phyloP scores from a whole-genome alignment of 2,113 vertebrate genomes.

The Lathamus discolor region DNA sequence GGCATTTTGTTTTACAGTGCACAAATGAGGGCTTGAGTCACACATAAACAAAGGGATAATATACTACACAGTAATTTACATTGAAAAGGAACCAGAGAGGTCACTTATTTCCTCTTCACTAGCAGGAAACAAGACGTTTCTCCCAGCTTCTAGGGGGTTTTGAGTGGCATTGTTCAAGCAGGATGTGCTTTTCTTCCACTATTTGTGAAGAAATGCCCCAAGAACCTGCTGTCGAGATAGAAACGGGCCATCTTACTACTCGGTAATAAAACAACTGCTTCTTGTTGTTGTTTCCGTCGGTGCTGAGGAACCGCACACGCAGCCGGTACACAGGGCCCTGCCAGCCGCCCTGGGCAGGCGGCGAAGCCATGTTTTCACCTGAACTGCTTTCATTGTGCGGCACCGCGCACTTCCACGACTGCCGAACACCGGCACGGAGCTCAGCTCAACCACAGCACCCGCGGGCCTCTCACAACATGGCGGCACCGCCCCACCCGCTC shows the following conservation, averaged over 20 bases:
- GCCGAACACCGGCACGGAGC: fast-evolving
- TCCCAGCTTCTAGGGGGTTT: fast-evolving
- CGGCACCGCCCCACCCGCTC: fast-evolving
- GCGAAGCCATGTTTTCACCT: not conserved
- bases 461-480: fast-evolving
- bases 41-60: fast-evolving
- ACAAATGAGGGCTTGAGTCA: not conserved
- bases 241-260: too few relatives aligned
- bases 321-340: too few relatives aligned
- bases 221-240: not conserved
- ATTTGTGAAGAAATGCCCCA: too few relatives aligned
- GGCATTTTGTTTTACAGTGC: not conserved
- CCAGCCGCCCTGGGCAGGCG: too few relatives aligned
- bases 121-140: fast-evolving
- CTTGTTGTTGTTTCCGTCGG: not conserved
- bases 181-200: not conserved
- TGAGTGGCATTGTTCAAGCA: not conserved
- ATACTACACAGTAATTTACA: not conserved
- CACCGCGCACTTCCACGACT: fast-evolving
- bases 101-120: not conserved
- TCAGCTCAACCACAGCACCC: fast-evolving
- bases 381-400: fast-evolving
- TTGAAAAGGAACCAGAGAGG: fast-evolving
- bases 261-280: not conserved
- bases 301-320: fast-evolving